Conservation (phyloP, 2,797 vertebrate species). For the Remorina albescens region DNA sequence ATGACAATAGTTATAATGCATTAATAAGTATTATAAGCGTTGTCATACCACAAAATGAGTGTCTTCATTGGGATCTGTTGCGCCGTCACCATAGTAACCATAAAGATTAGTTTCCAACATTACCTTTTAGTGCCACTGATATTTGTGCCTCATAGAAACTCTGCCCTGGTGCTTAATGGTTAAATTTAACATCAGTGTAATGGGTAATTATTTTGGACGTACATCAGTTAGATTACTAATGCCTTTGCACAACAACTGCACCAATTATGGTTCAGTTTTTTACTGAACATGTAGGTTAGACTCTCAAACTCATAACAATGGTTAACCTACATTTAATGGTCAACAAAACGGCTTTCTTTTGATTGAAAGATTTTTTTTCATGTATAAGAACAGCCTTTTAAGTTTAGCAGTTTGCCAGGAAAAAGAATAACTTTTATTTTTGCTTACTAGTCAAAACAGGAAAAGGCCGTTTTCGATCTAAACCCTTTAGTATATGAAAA, state of each 20-base stretch:
- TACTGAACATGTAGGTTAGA: background rate
- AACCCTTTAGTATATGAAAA: constrained; percentile 7
- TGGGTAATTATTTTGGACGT: constrained; percentile 20
- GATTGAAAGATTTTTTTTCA: background rate
- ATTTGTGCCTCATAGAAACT: constrained; percentile 22
- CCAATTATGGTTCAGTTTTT: background rate
- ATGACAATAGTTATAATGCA: constrained; percentile 38
- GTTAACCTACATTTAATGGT: no score
- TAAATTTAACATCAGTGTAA: constrained; percentile 15
- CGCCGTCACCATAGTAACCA: constrained; percentile 21
- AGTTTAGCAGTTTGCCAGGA: background rate
- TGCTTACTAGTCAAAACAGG: background rate
- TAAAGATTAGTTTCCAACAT: constrained; percentile 51
- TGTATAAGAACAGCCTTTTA: background rate
- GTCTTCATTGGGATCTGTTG: constrained; percentile 36
- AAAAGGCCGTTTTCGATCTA: background rate
- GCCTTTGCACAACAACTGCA: background rate
- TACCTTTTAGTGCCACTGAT: constrained; percentile 40
- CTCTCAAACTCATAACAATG: background rate
- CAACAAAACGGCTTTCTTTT: no score
- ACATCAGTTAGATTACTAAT: background rate
- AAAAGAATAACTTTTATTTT: background rate
- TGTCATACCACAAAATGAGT: background rate
- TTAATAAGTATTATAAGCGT: constrained; percentile 21
- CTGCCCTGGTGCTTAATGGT: constrained; percentile 13